Evolutionary conservation across 2,113 vertebrate species (phyloP), one percentile per base, ranked within the genome.

Genomic region (Mystacornis crossleyi): DNA sequence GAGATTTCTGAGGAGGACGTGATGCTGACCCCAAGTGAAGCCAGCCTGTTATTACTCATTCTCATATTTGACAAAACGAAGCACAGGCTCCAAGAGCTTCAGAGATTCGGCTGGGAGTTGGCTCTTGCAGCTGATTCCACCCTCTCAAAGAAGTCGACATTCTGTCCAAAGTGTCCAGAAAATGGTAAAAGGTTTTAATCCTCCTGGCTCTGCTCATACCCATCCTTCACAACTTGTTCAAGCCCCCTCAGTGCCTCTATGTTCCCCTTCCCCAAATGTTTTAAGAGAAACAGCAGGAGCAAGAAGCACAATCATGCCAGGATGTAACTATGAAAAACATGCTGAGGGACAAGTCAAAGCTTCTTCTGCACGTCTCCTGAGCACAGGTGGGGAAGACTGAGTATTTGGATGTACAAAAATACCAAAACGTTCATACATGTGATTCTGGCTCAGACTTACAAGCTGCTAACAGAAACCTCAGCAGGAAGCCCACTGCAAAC

Each of bases 1-100:
- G 31, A 61, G 48, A 18, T 28, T 85, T 54, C 4, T 3, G 13
- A 9, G 48, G 4, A 38, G 6, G 4, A 34, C 4, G 1, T 0
- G 4, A 34, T 2, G 3, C 50, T 78, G 79, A 36, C 24, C 33
- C 38, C 0, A 0, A 10, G 51, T 1, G 0, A 50, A 42, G 8
- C 43, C 71, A 61, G 25, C 48, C 34, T 77, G 36, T 34, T 14
- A 47, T 6, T 2, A 3, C 50, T 62, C 20, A 6, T 24, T 67
- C 50, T 72, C 43, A 29, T 5, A 7, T 1, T 18, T 0, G 1
- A 45, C 7, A 21, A 24, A 89, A 78, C 0, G 1, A 66, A 36
- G 4, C 53, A 36, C 19, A 17, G 38, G 20, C 51, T 14, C 13
- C 8, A 29, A 40, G 29, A 64, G 18, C 24, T 57, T 13, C 6